Percentiles rank a stretch among this genome's conserved stretches.
Evolutionary conservation across 2,797 vertebrate species (phyloP).

Genomic region (Catostomus latipinnis): DNA sequence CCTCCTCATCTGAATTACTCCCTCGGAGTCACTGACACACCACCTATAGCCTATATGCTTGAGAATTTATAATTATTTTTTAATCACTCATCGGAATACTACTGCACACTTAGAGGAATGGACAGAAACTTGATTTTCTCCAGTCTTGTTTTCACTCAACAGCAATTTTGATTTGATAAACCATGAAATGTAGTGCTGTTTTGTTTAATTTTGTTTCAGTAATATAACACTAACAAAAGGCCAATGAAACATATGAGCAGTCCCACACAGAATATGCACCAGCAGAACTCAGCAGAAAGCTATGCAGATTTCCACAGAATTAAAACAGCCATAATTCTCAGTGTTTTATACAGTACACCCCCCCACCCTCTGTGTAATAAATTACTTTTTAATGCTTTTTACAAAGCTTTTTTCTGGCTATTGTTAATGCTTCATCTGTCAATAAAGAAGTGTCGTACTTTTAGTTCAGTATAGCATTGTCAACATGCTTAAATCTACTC

Average conservation of each 20-base stretch:
- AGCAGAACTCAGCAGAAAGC: neutral
- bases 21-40: conserved; percentile 18
- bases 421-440: neutral
- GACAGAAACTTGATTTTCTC: neutral
- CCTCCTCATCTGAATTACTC: neutral
- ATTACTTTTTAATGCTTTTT: neutral
- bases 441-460: neutral
- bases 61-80: neutral
- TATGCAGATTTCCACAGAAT: neutral
- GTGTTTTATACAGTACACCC: neutral
- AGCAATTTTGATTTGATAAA: too few relatives aligned
- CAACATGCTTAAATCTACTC: neutral
- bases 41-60: conserved; percentile 16
- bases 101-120: neutral
- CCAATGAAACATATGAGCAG: too few relatives aligned
- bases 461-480: neutral
- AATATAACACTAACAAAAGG: too few relatives aligned
- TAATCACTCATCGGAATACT: neutral
- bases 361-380: neutral
- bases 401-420: neutral
- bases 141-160: neutral
- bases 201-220: too few relatives aligned
- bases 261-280: neutral
- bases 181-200: too few relatives aligned
- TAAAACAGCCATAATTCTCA: neutral